Evolutionary conservation across 2,888 invertebrate species (phyloP).

Genomic region (Lithophane socia): DNA sequence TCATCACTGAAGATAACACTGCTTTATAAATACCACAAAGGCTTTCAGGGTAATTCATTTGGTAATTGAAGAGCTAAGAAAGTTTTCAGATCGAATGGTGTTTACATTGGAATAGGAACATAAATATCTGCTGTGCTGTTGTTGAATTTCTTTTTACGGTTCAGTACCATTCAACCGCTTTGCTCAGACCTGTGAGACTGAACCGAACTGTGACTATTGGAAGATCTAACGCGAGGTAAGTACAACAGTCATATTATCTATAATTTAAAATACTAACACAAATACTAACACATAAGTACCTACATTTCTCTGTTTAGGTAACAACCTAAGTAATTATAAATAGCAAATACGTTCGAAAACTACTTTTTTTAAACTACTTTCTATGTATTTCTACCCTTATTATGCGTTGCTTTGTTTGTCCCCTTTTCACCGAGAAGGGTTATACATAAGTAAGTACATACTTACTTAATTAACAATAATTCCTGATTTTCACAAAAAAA

Average conservation of each 20-base stretch:
- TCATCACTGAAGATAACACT: slow-evolving; percentile 10
- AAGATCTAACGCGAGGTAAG: slow-evolving; percentile 9
- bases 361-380: neutral
- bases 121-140: neutral
- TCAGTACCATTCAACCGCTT: neutral
- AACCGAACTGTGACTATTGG: neutral
- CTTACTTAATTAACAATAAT: neutral
- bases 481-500: neutral
- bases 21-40: neutral
- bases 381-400: neutral
- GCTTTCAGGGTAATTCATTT: neutral
- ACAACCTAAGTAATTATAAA: no score
- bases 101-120: neutral
- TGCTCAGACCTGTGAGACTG: neutral
- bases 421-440: neutral
- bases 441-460: neutral
- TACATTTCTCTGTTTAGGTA: no score
- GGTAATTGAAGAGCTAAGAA: neutral
- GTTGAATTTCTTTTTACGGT: neutral
- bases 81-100: neutral
- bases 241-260: neutral
- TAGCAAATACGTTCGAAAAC: no score
- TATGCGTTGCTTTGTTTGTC: neutral
- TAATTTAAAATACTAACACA: neutral
- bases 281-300: no score